Percentiles rank a stretch among this genome's conserved stretches.
Evolutionary conservation across 2,888 invertebrate genomes (phyloP).

Genomic region (Lithophane socia): DNA sequence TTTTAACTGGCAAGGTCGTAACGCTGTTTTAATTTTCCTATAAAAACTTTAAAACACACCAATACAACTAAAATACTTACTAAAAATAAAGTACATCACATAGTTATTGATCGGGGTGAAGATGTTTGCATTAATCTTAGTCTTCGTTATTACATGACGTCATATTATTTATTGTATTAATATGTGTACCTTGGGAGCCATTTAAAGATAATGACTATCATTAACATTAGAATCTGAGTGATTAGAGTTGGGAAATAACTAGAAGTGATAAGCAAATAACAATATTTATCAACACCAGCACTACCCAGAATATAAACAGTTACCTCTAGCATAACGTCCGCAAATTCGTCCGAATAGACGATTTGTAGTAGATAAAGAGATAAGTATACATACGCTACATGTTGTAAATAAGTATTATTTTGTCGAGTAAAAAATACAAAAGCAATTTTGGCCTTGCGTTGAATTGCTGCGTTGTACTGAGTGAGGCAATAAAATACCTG

Average conservation of each 20-base stretch:
- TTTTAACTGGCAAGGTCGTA: conserved; percentile 83
- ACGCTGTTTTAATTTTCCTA: conserved; percentile 78
- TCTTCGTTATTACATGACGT: conserved; percentile 14
- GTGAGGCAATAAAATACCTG: conserved; percentile 87
- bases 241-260: conserved; percentile 59
- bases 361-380: conserved; percentile 55
- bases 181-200: conserved; percentile 23
- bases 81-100: conserved; percentile 28
- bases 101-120: conserved; percentile 23
- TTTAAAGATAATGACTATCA: conserved; percentile 55
- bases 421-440: conserved; percentile 78
- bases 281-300: conserved; percentile 53
- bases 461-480: conserved; percentile 82
- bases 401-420: conserved; percentile 75
- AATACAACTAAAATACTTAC: conserved; percentile 38
- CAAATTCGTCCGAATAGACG: conserved; percentile 42
- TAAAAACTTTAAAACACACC: conserved; percentile 69
- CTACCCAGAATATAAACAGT: conserved; percentile 42
- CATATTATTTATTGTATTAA: conserved; percentile 42
- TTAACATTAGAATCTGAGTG: conserved; percentile 52
- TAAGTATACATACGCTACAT: conserved; percentile 67
- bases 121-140: conserved; percentile 19
- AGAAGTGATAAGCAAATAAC: conserved; percentile 52
- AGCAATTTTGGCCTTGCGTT: conserved; percentile 86
- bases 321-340: conserved; percentile 34